Base-by-base conservation (phyloP, 2,113 vertebrate species). In the Plecturocebus donacophilus region DNA sequence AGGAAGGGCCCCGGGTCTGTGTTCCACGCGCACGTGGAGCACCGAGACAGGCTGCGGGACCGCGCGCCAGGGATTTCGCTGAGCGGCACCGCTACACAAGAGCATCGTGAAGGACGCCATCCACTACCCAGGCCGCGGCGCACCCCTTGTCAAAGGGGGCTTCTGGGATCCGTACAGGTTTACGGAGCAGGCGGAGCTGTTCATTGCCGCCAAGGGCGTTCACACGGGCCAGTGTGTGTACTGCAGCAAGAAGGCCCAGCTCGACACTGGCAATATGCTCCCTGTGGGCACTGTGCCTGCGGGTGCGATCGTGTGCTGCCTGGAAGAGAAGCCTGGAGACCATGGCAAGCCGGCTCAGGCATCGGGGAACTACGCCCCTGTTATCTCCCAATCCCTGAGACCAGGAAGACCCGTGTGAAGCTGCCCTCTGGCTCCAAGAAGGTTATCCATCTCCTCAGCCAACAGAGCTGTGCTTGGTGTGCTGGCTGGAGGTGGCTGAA, bases 371-470 rank as follows among this genome's bases (percentile, higher is more conserved):
- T 99, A 99, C 0, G 99, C 99, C 96, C 99, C 99, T 0, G 99
- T 99, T 95, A 99, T 99, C 98, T 99, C 99, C 54, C 99, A 99
- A 99, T 99, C 98, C 99, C 99, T 0, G 99, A 99, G 96, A 99
- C 99, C 40, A 99, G 99, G 98, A 99, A 99, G 97, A 99, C 99
- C 84, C 98, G 99, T 93, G 99, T 99, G 92, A 99, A 99, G 98
- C 98, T 99, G 94, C 99, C 99, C 47, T 99, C 99, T 0, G 99
- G 99, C 58, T 99, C 99, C 90, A 99, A 99, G 98, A 99, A 99
- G 35, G 99, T 99, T 2, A 99, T 23, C 56, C 25, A 8, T 99
- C 95, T 98, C 99, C 54, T 99, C 99, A 9, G 99, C 99, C 95
- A 99, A 99, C 99, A 99, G 99, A 98, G 99, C 99, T 14, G 99